These are phyloP conservation scores for Cerceris ruficornis DNA, from an alignment of 2,888 invertebrate species.

Conservation along the genomic window DNA sequence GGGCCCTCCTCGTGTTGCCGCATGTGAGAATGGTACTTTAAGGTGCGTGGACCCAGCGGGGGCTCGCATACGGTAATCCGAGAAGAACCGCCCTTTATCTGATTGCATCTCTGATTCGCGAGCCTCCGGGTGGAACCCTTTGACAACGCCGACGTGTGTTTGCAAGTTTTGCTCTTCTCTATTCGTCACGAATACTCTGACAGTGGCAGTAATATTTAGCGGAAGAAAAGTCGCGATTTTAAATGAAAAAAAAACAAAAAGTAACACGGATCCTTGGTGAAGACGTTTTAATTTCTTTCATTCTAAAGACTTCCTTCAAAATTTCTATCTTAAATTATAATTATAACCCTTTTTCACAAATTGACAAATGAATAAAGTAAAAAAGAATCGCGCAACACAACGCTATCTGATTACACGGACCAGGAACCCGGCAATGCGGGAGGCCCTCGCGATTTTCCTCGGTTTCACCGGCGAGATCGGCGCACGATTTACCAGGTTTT, in stretches of 20 bases:
- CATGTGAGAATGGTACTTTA: slow-evolving; percentile 78
- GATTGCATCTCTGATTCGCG: slow-evolving; percentile 76
- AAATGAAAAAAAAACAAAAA: no score
- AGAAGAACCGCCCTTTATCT: slow-evolving; percentile 72
- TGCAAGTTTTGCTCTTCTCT: slow-evolving; percentile 53
- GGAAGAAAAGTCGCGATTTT: no score
- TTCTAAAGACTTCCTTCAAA: no score
- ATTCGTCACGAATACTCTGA: slow-evolving; percentile 31
- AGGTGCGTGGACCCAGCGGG: slow-evolving; percentile 75
- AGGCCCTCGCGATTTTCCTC: not conserved
- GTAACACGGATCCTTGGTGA: no score
- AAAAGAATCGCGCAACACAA: no score
- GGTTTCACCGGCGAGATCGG: not conserved
- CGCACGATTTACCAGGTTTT: not conserved
- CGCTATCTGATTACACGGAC: no score
- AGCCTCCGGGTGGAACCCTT: slow-evolving; percentile 70
- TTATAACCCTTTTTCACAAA: no score
- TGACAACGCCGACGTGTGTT: slow-evolving; percentile 75
- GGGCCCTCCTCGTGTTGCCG: slow-evolving; percentile 70
- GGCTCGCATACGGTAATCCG: slow-evolving; percentile 74
- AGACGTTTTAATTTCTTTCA: no score
- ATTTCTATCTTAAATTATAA: no score
- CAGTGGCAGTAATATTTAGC: not conserved
- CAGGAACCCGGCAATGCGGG: no score
- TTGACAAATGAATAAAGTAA: no score